Percentiles rank a stretch among this genome's conserved stretches.
These are phyloP conservation scores for Puffinus mauretanicus DNA, from an alignment of 2,113 vertebrate species.

Conservation along the genomic window DNA sequence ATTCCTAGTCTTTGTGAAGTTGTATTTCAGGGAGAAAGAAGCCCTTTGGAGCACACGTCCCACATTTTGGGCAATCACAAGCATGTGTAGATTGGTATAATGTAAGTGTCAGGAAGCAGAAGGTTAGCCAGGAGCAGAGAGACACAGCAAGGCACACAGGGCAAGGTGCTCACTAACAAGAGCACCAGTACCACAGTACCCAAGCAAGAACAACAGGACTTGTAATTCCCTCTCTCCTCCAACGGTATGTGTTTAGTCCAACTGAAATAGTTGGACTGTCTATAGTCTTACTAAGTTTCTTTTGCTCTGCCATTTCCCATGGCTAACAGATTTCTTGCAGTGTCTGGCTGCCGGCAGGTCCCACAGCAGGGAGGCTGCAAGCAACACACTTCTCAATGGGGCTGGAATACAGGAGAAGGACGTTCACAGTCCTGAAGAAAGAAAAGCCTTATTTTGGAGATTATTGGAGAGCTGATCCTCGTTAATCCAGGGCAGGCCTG, in stretches of 20 bases:
- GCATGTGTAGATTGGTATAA: neutral
- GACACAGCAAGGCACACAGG: neutral
- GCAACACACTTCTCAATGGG: neutral
- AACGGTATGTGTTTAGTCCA: rapidly evolving
- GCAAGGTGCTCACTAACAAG: neutral
- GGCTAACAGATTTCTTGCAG: neutral
- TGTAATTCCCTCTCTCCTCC: neutral
- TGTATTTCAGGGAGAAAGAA: neutral
- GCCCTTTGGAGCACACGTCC: neutral
- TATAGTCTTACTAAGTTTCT: neutral
- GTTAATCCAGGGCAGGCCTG: neutral
- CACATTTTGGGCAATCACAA: neutral
- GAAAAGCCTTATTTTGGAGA: neutral
- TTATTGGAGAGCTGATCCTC: neutral
- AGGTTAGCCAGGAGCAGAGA: neutral
- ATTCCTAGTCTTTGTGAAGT: neutral
- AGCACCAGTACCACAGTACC: neutral
- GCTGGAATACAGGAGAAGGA: neutral
- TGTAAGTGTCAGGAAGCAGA: neutral
- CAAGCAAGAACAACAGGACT: neutral
- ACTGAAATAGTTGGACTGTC: neutral
- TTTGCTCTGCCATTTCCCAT: neutral
- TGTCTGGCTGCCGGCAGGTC: neutral
- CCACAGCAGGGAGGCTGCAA: neutral
- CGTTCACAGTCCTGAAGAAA: neutral